Evolutionary conservation across 1,140 invertebrate species (phyloP).

Genomic region (Archegozetes longisetosus): DNA sequence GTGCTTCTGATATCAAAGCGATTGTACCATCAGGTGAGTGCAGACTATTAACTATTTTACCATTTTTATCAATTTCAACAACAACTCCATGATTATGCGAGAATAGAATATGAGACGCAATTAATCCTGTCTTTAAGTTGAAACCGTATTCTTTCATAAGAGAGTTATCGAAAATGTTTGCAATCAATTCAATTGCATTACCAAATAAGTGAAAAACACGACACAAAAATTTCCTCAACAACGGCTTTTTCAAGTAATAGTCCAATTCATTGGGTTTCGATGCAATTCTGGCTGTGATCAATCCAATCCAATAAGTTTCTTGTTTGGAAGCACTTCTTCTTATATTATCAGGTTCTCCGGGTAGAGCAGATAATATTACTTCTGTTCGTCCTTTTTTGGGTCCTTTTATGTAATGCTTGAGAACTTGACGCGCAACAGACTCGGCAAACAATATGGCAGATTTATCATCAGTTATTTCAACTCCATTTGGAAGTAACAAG

Average conservation of each 20-base stretch:
- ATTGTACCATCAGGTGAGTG: conserved; percentile 28
- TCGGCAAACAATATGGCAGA: conserved; percentile 54
- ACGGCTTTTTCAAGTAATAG: conserved; percentile 29
- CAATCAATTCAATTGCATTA: conserved; percentile 14
- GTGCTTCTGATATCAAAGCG: conserved; percentile 26
- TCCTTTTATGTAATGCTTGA: conserved; percentile 51
- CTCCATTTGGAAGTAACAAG: conserved; percentile 61
- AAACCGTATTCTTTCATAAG: conserved; percentile 6
- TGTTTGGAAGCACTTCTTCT: conserved; percentile 39
- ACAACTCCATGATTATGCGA: conserved; percentile 33
- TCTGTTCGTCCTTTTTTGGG: conserved; percentile 50
- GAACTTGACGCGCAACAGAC: conserved; percentile 30
- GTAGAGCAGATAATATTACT: conserved; percentile 53
- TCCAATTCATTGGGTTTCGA: conserved; percentile 22
- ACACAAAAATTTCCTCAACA: conserved; percentile 25
- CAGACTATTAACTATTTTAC: conserved; percentile 39
- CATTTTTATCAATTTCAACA: conserved; percentile 44
- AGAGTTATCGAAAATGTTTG: conserved; percentile 4
- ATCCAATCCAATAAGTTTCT: conserved; percentile 46
- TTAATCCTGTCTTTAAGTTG: background rate
- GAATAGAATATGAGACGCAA: no score
- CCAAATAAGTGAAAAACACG: conserved; percentile 21
- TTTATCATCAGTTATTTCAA: conserved; percentile 53
- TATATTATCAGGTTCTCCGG: conserved; percentile 65
- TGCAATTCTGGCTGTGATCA: conserved; percentile 32